phyloP scores from a whole-genome alignment of 2,797 vertebrate genomes.

The Amniataba percoides region DNA sequence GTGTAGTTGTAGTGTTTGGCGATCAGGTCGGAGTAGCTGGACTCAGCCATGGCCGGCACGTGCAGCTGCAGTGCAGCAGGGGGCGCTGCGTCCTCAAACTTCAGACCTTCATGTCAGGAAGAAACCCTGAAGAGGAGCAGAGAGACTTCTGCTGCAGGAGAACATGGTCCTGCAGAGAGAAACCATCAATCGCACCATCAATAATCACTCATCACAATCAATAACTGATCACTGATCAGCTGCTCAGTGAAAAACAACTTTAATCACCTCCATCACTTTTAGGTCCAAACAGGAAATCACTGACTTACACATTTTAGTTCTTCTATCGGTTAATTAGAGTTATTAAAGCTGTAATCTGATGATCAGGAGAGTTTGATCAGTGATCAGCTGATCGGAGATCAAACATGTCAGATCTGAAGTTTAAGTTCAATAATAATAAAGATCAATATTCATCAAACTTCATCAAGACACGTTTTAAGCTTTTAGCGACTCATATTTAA shows the following conservation, averaged over 20 bases:
- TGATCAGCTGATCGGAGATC: too few species aligned
- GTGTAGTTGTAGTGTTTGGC: conserved; percentile 96
- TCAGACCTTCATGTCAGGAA: conserved; percentile 69
- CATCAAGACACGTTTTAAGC: too few species aligned
- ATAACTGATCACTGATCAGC: not conserved
- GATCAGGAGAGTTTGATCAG: too few species aligned
- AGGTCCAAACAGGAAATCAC: too few species aligned
- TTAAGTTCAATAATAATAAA: too few species aligned
- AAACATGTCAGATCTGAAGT: too few species aligned
- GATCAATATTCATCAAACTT: too few species aligned
- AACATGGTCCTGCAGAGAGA: conserved; percentile 74
- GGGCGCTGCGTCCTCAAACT: conserved; percentile 60
- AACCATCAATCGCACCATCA: too few species aligned
- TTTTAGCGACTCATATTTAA: too few species aligned
- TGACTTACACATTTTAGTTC: too few species aligned
- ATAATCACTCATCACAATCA: not conserved
- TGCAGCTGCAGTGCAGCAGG: conserved; percentile 50
- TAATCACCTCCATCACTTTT: not conserved
- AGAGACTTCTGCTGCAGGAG: conserved; percentile 40
- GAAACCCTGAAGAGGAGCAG: conserved; percentile 57
- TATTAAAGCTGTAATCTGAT: too few species aligned
- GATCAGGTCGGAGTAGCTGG: conserved; percentile 89
- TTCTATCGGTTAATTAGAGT: too few species aligned
- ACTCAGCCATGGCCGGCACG: conserved; percentile 84
- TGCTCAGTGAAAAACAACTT: not conserved